These are phyloP conservation scores for Jaculus jaculus DNA, from an alignment of 2,113 vertebrate species.

Conservation along the genomic window DNA sequence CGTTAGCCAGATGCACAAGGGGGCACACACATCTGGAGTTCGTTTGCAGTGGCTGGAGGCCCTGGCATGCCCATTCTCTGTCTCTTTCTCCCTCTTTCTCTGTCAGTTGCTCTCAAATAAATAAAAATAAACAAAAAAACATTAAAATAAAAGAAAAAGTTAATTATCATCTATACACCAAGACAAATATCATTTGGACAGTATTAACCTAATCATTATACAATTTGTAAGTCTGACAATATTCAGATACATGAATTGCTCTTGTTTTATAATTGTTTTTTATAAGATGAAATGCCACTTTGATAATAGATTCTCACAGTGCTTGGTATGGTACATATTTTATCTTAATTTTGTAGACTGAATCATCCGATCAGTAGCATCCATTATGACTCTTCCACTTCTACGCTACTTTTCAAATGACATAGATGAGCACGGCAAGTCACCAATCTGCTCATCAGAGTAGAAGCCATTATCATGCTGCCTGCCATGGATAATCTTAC, in stretches of 20 bases:
- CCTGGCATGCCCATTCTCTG: no score
- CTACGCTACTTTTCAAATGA: neutral
- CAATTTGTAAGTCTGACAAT: slow-evolving; percentile 2
- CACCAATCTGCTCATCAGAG: neutral
- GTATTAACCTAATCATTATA: neutral
- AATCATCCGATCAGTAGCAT: neutral
- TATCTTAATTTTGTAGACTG: neutral
- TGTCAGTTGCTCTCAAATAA: no score
- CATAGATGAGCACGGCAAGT: neutral
- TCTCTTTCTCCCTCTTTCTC: no score
- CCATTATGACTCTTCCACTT: neutral
- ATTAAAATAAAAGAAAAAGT: no score
- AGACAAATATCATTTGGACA: neutral
- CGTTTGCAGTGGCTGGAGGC: no score
- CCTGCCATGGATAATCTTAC: neutral
- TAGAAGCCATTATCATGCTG: neutral
- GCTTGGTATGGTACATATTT: neutral
- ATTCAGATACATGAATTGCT: neutral
- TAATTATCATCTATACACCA: neutral
- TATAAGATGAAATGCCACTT: neutral
- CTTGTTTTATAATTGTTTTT: neutral
- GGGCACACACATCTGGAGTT: no score
- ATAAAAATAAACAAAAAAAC: no score
- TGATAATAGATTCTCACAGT: neutral
- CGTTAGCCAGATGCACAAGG: no score